These are phyloP conservation scores for Drosophila melanica DNA, from an alignment of 1,140 invertebrate genomes.

Conservation along the genomic window DNA sequence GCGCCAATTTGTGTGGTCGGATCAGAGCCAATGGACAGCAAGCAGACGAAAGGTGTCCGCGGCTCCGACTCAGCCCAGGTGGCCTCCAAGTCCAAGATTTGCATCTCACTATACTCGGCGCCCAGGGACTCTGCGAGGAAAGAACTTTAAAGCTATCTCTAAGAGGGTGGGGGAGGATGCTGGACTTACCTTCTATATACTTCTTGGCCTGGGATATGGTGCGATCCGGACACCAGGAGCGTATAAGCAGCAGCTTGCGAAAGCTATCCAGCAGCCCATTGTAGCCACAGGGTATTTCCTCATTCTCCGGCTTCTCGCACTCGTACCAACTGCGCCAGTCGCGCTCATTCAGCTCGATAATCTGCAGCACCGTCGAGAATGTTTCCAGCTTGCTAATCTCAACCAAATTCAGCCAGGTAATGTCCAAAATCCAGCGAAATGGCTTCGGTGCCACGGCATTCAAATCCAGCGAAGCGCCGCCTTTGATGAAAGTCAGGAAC, in stretches of 20 bases:
- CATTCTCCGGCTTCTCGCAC: slow-evolving; percentile 96
- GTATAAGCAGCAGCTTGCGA: slow-evolving; percentile 93
- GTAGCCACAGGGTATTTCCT: slow-evolving; percentile 95
- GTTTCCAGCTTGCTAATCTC: slow-evolving; percentile 95
- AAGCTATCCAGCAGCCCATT: slow-evolving; percentile 95
- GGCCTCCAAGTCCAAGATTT: slow-evolving; percentile 95
- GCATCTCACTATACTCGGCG: slow-evolving; percentile 94
- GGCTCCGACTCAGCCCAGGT: slow-evolving; percentile 96
- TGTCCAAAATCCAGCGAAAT: slow-evolving; percentile 97
- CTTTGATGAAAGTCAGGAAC: slow-evolving; percentile 98
- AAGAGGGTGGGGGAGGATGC: too few relatives aligned
- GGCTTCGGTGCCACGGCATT: slow-evolving; percentile 97
- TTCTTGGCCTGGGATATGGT: slow-evolving; percentile 96
- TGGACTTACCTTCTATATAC: slow-evolving; percentile 89
- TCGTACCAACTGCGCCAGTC: slow-evolving; percentile 98
- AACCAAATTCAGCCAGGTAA: slow-evolving; percentile 98
- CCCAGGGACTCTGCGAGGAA: slow-evolving; percentile 90
- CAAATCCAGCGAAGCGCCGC: slow-evolving; percentile 96
- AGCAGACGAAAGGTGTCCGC: slow-evolving; percentile 94
- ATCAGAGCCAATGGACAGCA: slow-evolving; percentile 97
- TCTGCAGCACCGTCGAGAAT: slow-evolving; percentile 92
- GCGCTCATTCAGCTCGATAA: slow-evolving; percentile 93
- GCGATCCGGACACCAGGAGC: slow-evolving; percentile 97
- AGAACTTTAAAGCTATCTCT: background rate
- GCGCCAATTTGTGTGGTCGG: slow-evolving; percentile 96